Conservation (phyloP, 1,140 invertebrate genomes). For the Apis laboriosa region DNA sequence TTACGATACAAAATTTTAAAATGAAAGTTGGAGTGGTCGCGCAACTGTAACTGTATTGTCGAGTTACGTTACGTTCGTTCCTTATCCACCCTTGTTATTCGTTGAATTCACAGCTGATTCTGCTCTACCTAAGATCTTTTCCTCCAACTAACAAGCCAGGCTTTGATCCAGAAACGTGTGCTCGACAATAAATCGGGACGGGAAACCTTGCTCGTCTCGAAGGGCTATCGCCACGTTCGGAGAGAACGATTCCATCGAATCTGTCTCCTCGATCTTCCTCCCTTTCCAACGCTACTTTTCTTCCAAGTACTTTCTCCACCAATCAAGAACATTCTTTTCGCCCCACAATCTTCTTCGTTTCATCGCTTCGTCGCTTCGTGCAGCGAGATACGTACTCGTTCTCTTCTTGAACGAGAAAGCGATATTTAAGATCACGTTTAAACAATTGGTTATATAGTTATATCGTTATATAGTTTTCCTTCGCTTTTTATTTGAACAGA, state of each 20-base stretch:
- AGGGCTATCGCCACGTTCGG: not conserved
- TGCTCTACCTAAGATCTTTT: not conserved
- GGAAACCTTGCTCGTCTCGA: not conserved
- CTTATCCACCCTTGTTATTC: not conserved
- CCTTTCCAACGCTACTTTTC: not conserved
- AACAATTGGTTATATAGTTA: no score
- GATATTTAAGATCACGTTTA: no score
- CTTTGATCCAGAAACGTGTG: not conserved
- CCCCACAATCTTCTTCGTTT: not conserved
- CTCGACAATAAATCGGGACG: not conserved
- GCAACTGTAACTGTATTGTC: no score
- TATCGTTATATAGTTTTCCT: no score
- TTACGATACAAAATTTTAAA: not conserved
- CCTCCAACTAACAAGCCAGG: not conserved
- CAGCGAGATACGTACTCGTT: no score
- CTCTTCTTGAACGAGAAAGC: no score
- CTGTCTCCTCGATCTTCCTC: not conserved
- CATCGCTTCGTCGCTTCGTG: not conserved
- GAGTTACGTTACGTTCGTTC: no score
- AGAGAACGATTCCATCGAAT: not conserved
- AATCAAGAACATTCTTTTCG: not conserved
- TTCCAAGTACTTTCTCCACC: not conserved
- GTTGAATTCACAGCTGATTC: not conserved
- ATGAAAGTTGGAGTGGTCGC: not conserved
- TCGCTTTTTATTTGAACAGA: no score